Conservation (phyloP, 92 coral and sea anemone genomes). For the Montipora capitata region DNA sequence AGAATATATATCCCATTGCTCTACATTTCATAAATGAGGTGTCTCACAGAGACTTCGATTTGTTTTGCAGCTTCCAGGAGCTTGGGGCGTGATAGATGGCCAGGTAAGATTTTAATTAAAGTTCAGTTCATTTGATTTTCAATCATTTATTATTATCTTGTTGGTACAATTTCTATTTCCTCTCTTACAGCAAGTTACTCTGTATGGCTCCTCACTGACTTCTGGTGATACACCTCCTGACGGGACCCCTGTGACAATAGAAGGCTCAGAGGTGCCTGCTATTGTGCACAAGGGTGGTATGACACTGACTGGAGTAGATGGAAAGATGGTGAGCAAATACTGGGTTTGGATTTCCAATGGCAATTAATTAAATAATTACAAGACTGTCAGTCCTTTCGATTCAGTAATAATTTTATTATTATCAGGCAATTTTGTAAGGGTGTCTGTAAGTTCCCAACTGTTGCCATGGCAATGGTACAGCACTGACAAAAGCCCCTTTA, state of each 20-base stretch:
- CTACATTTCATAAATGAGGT: too few species aligned
- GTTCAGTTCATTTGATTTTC: background rate
- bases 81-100: conserved; percentile 96
- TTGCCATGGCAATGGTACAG: too few species aligned
- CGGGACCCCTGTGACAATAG: conserved; percentile 81
- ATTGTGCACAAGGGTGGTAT: conserved; percentile 94
- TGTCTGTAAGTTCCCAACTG: too few species aligned
- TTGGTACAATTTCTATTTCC: too few species aligned
- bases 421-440: too few species aligned
- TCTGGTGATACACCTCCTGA: conserved; percentile 83
- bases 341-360: background rate
- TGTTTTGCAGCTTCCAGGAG: conserved; percentile 91
- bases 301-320: conserved; percentile 93
- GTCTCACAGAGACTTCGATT: too few species aligned
- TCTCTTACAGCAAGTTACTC: conserved; percentile 85
- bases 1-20: too few species aligned
- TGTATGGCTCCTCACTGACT: conserved; percentile 90
- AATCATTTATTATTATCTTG: too few species aligned
- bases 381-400: too few species aligned
- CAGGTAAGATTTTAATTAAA: conserved; percentile 69
- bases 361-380: too few species aligned
- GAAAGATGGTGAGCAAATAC: conserved; percentile 83
- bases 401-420: too few species aligned
- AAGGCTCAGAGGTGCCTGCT: conserved; percentile 94
- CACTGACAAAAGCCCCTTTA: too few species aligned